A percentile compares a stretch with the other conserved stretches of the same genome.
These are phyloP conservation scores for Macrocentrus cingulum DNA, from an alignment of 1,140 invertebrate species.

Conservation along the genomic window DNA sequence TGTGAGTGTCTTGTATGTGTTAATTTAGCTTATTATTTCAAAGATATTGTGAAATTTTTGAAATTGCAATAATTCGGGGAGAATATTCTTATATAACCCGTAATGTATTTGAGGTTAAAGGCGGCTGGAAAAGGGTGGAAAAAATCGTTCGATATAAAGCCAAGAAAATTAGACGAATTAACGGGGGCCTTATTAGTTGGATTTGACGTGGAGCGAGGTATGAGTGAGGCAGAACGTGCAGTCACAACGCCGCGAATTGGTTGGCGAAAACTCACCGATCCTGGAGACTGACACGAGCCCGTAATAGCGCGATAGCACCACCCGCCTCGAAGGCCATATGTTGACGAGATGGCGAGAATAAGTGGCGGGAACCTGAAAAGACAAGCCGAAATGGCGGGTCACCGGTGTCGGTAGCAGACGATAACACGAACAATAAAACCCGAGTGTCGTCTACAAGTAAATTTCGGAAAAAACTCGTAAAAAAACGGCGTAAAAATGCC, in stretches of 20 bases:
- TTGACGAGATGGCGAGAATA: conserved; percentile 26
- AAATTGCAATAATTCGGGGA: no score
- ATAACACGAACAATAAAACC: no score
- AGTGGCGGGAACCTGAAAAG: conserved; percentile 34
- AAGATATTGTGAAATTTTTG: no score
- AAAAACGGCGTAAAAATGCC: no score
- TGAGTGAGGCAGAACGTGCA: conserved; percentile 50
- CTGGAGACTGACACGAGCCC: conserved; percentile 58
- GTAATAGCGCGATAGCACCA: conserved; percentile 52
- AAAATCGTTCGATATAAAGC: conserved; percentile 20
- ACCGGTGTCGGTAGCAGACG: conserved; percentile 59
- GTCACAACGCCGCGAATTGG: conserved; percentile 50
- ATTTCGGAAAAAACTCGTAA: neutral
- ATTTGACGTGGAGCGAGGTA: conserved; percentile 42
- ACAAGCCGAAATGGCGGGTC: conserved; percentile 44
- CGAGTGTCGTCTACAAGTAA: neutral
- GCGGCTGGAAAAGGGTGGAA: conserved; percentile 46
- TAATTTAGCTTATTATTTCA: no score
- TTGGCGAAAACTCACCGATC: conserved; percentile 56
- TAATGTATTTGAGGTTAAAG: conserved; percentile 57
- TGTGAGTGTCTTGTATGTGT: no score
- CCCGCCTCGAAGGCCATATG: no score
- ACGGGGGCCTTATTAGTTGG: neutral
- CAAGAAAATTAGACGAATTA: no score
- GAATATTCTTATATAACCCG: conserved; percentile 43